Conservation (phyloP, 2,888 invertebrate genomes). For the Nephrotoma flavescens region DNA sequence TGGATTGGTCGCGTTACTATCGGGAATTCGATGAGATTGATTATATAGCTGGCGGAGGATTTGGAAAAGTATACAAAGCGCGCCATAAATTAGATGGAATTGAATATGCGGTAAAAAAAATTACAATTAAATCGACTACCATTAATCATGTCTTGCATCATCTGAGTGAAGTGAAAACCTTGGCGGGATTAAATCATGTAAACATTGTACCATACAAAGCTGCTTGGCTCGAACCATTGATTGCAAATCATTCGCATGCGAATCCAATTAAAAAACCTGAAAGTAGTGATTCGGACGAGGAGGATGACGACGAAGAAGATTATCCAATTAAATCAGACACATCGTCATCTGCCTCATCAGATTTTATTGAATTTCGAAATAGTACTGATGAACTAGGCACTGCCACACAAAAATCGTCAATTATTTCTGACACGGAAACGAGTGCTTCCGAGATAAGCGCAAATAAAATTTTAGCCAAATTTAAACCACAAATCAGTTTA, state of each 20-base stretch:
- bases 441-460: background rate
- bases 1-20: constrained; percentile 49
- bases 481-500: constrained; percentile 4
- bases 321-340: background rate
- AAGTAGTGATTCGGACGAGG: background rate
- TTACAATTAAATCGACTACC: constrained; percentile 45
- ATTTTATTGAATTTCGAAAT: constrained; percentile 12
- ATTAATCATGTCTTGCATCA: constrained; percentile 48
- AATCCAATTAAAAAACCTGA: background rate
- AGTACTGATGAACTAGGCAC: background rate
- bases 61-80: constrained; percentile 62
- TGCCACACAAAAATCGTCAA: background rate
- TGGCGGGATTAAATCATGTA: constrained; percentile 61
- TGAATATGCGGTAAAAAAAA: constrained; percentile 70
- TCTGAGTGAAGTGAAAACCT: constrained; percentile 63
- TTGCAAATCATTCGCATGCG: constrained; percentile 28
- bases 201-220: constrained; percentile 73
- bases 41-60: constrained; percentile 57
- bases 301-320: background rate
- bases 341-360: background rate
- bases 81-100: constrained; percentile 58
- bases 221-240: constrained; percentile 62
- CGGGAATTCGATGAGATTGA: constrained; percentile 54
- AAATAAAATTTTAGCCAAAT: background rate
- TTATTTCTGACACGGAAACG: background rate